Evolutionary conservation across 2,113 vertebrate genomes (phyloP), one percentile per base, ranked within the genome.

Genomic region (Ailuropoda melanoleuca): DNA sequence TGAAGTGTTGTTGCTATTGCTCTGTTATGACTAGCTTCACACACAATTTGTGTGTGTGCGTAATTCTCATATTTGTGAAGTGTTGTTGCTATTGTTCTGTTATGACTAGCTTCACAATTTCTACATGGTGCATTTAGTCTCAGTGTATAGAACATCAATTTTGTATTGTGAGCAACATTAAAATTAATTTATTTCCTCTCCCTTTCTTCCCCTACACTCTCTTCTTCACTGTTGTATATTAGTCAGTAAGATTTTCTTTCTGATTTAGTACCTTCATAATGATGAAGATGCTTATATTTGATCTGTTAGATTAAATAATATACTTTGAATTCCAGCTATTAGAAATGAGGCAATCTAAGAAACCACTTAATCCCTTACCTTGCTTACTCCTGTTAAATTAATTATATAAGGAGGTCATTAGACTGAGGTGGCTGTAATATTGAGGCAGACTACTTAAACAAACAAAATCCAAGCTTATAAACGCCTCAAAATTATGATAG

Each of bases 301-400:
- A 77, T 64, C 43, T 64, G 2, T 62, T 17, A 92, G 4, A 78
- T 6, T 37, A 60, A 86, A 4, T 39, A 53, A 89, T 18, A 23
- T 29, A 43, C 43, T 80, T 29, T 53, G n/a, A 66, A 87, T 78
- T 56, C 23, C 15, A 87, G 18, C 29, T 78, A 58, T 64, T 78
- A 48, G 11, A 97, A 75, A 29, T 31, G 9, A 84, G 24, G 2
- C 12, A 53, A 80, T 88, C 34, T 66, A 50, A 46, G 26, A 78
- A 88, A 56, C 11, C 64, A 64, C 17, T 77, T 92, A 89, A 37
- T 72, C 26, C 24, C 24, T n/a, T 21, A 37, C 18, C 12, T 34
- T 75, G 56, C 62, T 93, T 64, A 55, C 9, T n/a, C 24, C 6
- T 77, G 8, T 85, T 93, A 92, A 83, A 48, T 72, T 93, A 90